phyloP scores from a whole-genome alignment of 2,888 invertebrate genomes.

The Chydorus sphaericus region DNA sequence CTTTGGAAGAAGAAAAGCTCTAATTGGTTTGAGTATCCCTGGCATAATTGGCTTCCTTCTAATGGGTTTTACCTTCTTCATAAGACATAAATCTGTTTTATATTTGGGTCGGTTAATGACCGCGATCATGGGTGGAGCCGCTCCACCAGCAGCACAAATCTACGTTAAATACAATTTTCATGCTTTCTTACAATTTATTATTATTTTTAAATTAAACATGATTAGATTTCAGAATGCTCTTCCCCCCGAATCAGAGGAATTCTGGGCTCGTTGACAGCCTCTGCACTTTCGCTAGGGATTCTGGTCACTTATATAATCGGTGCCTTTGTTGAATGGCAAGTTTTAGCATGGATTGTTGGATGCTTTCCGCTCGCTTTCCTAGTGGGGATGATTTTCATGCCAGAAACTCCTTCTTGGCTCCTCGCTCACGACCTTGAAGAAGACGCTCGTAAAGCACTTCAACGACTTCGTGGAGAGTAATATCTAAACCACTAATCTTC shows the following conservation, averaged over 20 bases:
- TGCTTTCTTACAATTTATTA: not conserved
- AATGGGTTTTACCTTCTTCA: slow-evolving; percentile 10
- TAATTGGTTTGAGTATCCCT: slow-evolving; percentile 13
- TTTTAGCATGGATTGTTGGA: slow-evolving; percentile 52
- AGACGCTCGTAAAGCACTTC: slow-evolving; percentile 57
- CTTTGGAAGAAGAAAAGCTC: slow-evolving; percentile 14
- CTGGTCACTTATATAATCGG: slow-evolving; percentile 65
- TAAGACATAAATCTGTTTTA: slow-evolving; percentile 11
- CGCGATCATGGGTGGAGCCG: slow-evolving; percentile 15
- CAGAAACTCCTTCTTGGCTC: slow-evolving; percentile 87
- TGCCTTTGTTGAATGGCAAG: slow-evolving; percentile 59
- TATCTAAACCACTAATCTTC: no score
- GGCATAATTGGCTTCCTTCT: slow-evolving; percentile 16
- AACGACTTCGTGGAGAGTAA: slow-evolving; percentile 36
- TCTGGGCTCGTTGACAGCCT: slow-evolving; percentile 16
- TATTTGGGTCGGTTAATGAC: slow-evolving; percentile 16
- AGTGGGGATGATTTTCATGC: slow-evolving; percentile 40
- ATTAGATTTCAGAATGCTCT: slow-evolving; percentile 11
- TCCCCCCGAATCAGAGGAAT: slow-evolving; percentile 14
- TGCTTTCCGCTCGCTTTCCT: slow-evolving; percentile 65
- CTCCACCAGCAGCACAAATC: slow-evolving; percentile 16
- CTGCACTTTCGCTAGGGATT: slow-evolving; percentile 36
- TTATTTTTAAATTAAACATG: not conserved
- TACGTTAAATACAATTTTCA: slow-evolving; percentile 13
- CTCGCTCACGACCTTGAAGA: slow-evolving; percentile 61